Conservation (phyloP, 2,113 vertebrate genomes). For the Catharus bicknelli region DNA sequence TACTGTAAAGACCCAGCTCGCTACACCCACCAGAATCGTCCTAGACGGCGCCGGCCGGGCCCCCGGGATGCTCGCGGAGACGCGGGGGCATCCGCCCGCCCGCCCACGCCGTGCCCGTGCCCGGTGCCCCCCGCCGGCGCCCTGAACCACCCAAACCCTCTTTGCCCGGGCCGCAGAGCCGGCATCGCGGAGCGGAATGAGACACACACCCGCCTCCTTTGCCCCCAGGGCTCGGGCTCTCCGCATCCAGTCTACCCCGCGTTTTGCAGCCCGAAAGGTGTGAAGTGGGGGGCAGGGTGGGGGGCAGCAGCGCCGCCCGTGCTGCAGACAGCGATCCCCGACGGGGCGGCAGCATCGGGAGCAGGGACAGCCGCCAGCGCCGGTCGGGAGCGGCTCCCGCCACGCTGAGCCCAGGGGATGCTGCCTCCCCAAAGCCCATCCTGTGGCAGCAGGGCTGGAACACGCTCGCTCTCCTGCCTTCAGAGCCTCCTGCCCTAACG, state of each 20-base stretch:
- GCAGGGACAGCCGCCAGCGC: neutral
- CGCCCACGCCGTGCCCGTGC: neutral
- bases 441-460: rapidly evolving
- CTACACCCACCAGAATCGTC: slow-evolving; percentile 42
- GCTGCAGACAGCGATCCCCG: neutral
- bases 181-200: neutral
- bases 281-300: rapidly evolving
- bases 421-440: neutral
- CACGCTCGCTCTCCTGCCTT: rapidly evolving
- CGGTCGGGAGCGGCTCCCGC: neutral
- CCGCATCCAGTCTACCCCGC: no score
- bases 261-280: neutral
- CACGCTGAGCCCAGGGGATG: neutral
- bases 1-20: slow-evolving; percentile 40
- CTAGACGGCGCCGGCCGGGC: slow-evolving; percentile 11
- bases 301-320: neutral
- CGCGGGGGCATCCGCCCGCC: neutral
- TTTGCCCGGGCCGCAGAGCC: neutral
- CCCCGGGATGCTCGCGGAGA: neutral
- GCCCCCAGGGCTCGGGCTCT: neutral
- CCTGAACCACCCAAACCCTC: rapidly evolving
- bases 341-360: neutral
- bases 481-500: neutral
- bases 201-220: no score
- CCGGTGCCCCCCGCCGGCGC: neutral